Conservation (phyloP, 64 coral and sea anemone species). For the Montipora capricornis region DNA sequence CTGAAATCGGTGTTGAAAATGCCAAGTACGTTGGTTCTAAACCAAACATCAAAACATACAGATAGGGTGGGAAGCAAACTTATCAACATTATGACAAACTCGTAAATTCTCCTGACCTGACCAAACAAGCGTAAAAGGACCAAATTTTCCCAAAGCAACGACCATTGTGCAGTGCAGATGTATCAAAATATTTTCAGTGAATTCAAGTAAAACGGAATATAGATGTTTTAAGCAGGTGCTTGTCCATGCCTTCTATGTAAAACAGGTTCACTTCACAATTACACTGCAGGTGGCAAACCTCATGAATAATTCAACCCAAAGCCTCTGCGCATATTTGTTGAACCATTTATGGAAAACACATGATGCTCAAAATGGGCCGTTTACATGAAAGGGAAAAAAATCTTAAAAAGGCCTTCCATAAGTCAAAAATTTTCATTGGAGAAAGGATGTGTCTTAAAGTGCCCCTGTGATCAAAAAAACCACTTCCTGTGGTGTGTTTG, state of each 20-base stretch:
- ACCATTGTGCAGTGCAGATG: not conserved
- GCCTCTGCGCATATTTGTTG: not conserved
- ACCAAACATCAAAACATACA: not conserved
- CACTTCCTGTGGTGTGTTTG: too few species aligned
- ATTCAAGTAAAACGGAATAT: not conserved
- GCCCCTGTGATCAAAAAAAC: too few species aligned
- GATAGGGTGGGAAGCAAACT: not conserved
- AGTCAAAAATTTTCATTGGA: too few species aligned
- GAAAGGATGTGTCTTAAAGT: too few species aligned
- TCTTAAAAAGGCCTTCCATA: too few species aligned
- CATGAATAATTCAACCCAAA: conserved; percentile 14
- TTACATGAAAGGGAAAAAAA: not conserved
- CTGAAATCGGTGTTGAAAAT: not conserved
- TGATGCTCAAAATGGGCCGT: not conserved
- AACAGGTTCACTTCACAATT: not conserved
- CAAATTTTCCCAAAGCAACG: conserved; percentile 56
- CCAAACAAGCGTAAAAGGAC: conserved; percentile 61
- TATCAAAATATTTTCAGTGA: not conserved
- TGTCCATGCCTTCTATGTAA: not conserved
- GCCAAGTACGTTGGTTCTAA: not conserved
- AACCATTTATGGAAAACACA: not conserved
- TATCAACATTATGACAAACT: not conserved
- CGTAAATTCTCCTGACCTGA: conserved; percentile 31
- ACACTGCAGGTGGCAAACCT: conserved; percentile 14
- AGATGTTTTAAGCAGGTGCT: conserved; percentile 6